Conservation (phyloP, 1,140 invertebrate genomes). For the Tribolium castaneum region DNA sequence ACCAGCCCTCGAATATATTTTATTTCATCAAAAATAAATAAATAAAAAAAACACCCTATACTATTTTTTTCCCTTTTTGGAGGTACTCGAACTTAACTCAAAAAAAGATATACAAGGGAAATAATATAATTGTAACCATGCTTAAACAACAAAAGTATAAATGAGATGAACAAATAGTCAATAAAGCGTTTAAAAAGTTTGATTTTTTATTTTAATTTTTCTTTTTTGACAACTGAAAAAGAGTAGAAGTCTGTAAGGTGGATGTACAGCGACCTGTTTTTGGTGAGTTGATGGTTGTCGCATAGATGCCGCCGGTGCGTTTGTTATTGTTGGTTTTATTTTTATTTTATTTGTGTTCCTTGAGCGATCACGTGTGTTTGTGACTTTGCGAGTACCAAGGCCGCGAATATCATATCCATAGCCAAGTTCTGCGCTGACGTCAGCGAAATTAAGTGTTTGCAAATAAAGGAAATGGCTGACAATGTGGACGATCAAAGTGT, state of each 20-base stretch:
- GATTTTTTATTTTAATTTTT: too few species aligned
- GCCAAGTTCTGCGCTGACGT: conserved; percentile 30
- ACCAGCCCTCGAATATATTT: background rate
- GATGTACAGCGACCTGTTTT: background rate
- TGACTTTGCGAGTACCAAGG: conserved; percentile 6
- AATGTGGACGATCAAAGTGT: conserved; percentile 29
- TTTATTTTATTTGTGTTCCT: conserved; percentile 13
- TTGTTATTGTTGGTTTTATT: conserved; percentile 12
- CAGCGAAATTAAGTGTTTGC: conserved; percentile 31
- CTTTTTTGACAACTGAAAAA: too few species aligned
- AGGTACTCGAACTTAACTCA: too few species aligned
- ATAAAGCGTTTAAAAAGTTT: too few species aligned
- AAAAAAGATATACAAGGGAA: too few species aligned
- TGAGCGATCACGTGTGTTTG: conserved; percentile 22
- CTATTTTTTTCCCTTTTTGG: too few species aligned
- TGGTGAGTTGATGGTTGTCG: background rate
- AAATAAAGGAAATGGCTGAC: conserved; percentile 32
- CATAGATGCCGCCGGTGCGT: background rate
- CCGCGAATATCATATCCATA: background rate
- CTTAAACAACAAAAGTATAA: too few species aligned
- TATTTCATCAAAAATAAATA: conserved; percentile 13
- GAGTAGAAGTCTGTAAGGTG: too few species aligned
- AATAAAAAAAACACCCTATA: background rate
- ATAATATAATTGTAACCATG: too few species aligned
- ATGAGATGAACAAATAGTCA: too few species aligned